Conservation (phyloP, 2,888 invertebrate genomes). For the Cheilosia variabilis region DNA sequence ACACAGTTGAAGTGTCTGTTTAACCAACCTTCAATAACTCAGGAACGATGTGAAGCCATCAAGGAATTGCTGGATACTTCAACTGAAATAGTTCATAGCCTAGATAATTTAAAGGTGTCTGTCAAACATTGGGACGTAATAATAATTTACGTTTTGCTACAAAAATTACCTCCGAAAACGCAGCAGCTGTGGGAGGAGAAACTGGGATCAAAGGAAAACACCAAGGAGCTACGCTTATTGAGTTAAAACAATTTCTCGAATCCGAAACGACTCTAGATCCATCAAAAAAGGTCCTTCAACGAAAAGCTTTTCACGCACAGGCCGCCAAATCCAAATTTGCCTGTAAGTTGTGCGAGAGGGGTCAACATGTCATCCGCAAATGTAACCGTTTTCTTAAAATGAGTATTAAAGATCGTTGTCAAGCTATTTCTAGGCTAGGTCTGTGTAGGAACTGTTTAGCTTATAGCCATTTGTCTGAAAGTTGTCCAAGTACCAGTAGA, state of each 20-base stretch:
- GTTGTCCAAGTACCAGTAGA: neutral
- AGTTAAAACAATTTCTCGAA: constrained; percentile 8
- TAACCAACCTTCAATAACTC: no score
- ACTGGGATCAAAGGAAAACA: constrained; percentile 16
- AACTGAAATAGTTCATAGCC: no score
- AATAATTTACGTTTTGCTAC: no score
- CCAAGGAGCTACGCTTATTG: constrained; percentile 6
- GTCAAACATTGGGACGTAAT: no score
- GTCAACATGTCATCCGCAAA: constrained; percentile 49
- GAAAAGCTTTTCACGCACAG: constrained; percentile 2
- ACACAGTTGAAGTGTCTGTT: no score
- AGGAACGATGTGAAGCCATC: no score
- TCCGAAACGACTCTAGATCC: neutral
- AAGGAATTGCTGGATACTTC: no score
- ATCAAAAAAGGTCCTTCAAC: neutral
- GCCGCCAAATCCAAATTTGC: neutral
- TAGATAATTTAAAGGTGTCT: no score
- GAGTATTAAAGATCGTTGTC: neutral
- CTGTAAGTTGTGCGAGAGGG: constrained; percentile 38
- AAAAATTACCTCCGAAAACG: neutral
- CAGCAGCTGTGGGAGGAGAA: constrained; percentile 12
- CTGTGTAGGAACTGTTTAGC: constrained; percentile 11
- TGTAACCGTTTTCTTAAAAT: constrained; percentile 46
- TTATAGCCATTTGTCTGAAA: constrained; percentile 10
- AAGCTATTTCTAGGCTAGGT: neutral